A percentile compares a stretch with the other conserved stretches of the same genome.
Evolutionary conservation across 2,113 vertebrate species (phyloP).

Genomic region (Etheostoma cragini): DNA sequence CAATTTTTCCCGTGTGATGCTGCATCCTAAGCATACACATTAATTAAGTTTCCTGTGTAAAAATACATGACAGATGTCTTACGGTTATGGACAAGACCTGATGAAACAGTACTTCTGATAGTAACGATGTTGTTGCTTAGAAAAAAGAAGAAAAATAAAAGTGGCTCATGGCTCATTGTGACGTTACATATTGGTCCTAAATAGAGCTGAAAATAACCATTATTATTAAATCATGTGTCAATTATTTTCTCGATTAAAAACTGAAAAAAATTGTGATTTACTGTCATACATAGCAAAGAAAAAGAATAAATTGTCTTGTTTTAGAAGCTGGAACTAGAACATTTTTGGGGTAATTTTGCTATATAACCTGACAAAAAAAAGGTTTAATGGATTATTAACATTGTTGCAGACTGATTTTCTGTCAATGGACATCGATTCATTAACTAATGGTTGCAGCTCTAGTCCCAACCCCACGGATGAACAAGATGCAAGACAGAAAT

Average conservation of each 20-base stretch:
- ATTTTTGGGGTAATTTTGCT: neutral
- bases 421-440: neutral
- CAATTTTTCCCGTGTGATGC: neutral
- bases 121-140: neutral
- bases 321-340: neutral
- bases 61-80: neutral
- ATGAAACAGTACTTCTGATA: neutral
- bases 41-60: neutral
- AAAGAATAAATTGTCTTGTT: neutral
- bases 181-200: neutral
- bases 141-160: constrained; percentile 3
- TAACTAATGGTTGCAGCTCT: neutral
- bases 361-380: neutral
- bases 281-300: neutral
- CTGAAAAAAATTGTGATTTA: neutral
- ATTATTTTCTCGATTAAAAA: neutral
- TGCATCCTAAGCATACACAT: neutral
- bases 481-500: neutral
- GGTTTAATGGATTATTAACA: neutral
- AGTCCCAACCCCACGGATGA: neutral
- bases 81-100: constrained; percentile 18
- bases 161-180: neutral
- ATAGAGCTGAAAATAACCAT: neutral
- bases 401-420: neutral
- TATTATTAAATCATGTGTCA: neutral